These are phyloP conservation scores for Tricholaema leucomelas DNA, from an alignment of 2,113 vertebrate genomes.

Conservation along the genomic window DNA sequence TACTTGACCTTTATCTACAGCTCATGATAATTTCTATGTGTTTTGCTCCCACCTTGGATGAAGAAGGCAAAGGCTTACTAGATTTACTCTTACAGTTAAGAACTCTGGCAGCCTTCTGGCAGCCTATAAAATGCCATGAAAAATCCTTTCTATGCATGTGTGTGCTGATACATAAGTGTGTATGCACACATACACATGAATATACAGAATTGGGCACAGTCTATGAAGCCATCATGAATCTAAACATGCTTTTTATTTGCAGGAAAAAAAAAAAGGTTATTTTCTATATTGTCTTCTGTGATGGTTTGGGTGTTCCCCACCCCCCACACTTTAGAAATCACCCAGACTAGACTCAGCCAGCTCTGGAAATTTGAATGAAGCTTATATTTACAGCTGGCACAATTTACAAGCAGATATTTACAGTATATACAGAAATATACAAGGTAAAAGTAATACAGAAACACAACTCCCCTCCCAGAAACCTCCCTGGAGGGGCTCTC, in stretches of 20 bases:
- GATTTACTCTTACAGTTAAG: neutral
- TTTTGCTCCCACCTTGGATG: neutral
- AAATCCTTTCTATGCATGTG: neutral
- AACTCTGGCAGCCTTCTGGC: neutral
- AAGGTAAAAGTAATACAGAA: too few species aligned
- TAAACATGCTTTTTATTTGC: neutral
- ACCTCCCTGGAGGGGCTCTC: too few species aligned
- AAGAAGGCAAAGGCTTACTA: neutral
- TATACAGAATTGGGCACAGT: neutral
- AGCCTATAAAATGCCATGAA: neutral
- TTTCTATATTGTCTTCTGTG: neutral
- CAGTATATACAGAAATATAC: too few species aligned
- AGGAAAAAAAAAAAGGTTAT: neutral
- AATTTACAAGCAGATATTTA: too few species aligned
- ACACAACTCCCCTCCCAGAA: too few species aligned
- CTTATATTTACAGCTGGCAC: too few species aligned
- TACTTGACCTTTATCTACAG: neutral
- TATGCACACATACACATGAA: accelerated
- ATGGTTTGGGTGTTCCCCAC: too few species aligned
- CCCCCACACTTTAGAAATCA: too few species aligned
- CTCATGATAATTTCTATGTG: neutral
- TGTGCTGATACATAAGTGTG: neutral
- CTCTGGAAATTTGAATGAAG: too few species aligned
- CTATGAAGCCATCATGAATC: neutral
- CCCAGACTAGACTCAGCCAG: too few species aligned